Evolutionary conservation across 2,797 vertebrate genomes (phyloP).

Genomic region (Xenentodon cancila): DNA sequence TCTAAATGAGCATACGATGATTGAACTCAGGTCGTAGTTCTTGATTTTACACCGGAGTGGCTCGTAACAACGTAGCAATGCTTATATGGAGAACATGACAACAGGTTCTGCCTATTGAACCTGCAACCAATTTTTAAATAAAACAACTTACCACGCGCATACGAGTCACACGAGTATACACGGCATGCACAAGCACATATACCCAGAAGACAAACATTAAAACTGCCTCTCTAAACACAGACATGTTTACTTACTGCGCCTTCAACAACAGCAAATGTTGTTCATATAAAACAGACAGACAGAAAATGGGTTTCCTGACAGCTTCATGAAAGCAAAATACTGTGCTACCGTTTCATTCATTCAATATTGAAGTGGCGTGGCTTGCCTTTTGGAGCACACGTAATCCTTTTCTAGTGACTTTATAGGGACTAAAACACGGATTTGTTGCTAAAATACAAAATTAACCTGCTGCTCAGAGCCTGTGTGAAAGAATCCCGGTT

Average conservation of each 20-base stretch:
- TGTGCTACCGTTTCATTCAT: conserved; percentile 61
- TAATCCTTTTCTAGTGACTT: conserved; percentile 62
- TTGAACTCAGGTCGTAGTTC: conserved; percentile 29
- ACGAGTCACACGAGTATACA: background rate
- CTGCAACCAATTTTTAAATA: conserved; percentile 51
- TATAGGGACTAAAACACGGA: conserved; percentile 43
- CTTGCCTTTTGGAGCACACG: conserved; percentile 64
- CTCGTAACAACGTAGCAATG: conserved; percentile 35
- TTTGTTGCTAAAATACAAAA: conserved; percentile 22
- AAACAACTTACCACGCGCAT: conserved; percentile 20
- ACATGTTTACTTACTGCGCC: conserved; percentile 54
- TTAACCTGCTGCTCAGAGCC: background rate
- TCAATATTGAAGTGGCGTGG: conserved; percentile 69
- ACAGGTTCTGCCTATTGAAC: conserved; percentile 54
- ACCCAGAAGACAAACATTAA: conserved; percentile 63
- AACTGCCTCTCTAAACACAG: conserved; percentile 75
- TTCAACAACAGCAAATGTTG: conserved; percentile 47
- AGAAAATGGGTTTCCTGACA: conserved; percentile 66
- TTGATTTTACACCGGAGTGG: conserved; percentile 73
- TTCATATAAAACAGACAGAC: conserved; percentile 43
- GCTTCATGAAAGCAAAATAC: conserved; percentile 57
- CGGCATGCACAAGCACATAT: conserved; percentile 21
- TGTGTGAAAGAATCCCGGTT: background rate
- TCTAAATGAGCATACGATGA: conserved; percentile 27
- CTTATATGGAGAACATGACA: conserved; percentile 49